These are phyloP conservation scores for Agrochola macilenta DNA, from an alignment of 2,888 invertebrate species.

Conservation along the genomic window DNA sequence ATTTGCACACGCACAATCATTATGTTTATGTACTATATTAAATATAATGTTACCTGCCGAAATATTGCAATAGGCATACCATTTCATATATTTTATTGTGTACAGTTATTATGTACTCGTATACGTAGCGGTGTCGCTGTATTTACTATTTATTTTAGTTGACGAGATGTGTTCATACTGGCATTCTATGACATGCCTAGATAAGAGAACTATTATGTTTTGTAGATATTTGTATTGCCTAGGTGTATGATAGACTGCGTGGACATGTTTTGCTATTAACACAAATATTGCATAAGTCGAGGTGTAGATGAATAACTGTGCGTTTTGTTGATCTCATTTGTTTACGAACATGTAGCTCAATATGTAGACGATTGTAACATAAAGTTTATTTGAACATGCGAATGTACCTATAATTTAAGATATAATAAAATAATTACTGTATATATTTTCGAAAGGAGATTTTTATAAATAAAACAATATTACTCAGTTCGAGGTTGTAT, in stretches of 20 bases:
- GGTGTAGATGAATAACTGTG: slow-evolving; percentile 76
- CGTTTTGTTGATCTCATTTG: slow-evolving; percentile 90
- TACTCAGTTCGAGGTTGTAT: slow-evolving; percentile 83
- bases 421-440: slow-evolving; percentile 83
- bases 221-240: slow-evolving; percentile 68
- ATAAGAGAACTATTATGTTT: slow-evolving; percentile 68
- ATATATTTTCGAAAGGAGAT: slow-evolving; percentile 88
- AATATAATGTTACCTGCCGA: slow-evolving; percentile 71
- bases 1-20: slow-evolving; percentile 69
- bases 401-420: slow-evolving; percentile 85
- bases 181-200: slow-evolving; percentile 80
- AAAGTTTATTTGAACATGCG: slow-evolving; percentile 84
- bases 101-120: slow-evolving; percentile 64
- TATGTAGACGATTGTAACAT: slow-evolving; percentile 84
- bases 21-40: slow-evolving; percentile 58
- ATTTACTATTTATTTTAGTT: slow-evolving; percentile 74
- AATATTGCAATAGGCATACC: slow-evolving; percentile 67
- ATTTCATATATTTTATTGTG: slow-evolving; percentile 66
- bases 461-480: slow-evolving; percentile 86
- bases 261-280: slow-evolving; percentile 73
- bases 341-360: slow-evolving; percentile 89
- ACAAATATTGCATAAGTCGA: slow-evolving; percentile 70
- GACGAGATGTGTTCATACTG: slow-evolving; percentile 78
- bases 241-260: slow-evolving; percentile 74
- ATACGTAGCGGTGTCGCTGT: slow-evolving; percentile 57